A percentile compares a stretch with the other conserved stretches of the same genome.
phyloP scores from a whole-genome alignment of 2,113 vertebrate genomes.

The Micronisus gabar region DNA sequence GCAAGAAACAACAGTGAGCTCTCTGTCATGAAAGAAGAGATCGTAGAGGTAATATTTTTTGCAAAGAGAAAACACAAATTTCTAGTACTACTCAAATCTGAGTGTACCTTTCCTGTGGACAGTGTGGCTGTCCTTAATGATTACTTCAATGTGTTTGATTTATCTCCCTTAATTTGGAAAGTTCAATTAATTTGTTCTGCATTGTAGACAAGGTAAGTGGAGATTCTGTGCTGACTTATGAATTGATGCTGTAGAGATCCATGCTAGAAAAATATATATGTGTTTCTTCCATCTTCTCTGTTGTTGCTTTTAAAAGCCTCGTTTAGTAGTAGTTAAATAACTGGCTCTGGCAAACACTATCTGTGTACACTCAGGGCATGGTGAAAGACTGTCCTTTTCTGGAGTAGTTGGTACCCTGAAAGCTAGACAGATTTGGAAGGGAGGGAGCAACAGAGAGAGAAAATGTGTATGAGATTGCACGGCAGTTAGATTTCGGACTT shows the following conservation, averaged over 20 bases:
- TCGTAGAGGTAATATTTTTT: constrained; percentile 84
- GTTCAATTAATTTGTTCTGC: neutral
- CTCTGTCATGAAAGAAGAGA: constrained; percentile 89
- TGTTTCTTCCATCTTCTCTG: neutral
- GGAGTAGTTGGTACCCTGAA: neutral
- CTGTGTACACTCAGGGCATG: fast-evolving
- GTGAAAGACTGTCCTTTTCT: neutral
- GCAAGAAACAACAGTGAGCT: constrained; percentile 93
- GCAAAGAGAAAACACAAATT: neutral
- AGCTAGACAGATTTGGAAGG: neutral
- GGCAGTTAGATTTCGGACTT: neutral
- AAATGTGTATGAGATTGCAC: neutral
- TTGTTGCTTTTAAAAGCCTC: neutral
- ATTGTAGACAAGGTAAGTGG: neutral
- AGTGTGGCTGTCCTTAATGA: neutral
- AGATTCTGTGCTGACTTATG: neutral
- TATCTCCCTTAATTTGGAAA: neutral
- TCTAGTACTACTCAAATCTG: neutral
- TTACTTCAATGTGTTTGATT: neutral
- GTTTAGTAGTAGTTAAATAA: neutral
- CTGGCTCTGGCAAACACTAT: neutral
- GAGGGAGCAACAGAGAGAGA: neutral
- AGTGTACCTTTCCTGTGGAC: neutral
- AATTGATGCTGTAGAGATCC: neutral
- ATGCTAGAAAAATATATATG: neutral